Conservation (phyloP, 2,888 invertebrate genomes). For the Campoplex capitator region DNA sequence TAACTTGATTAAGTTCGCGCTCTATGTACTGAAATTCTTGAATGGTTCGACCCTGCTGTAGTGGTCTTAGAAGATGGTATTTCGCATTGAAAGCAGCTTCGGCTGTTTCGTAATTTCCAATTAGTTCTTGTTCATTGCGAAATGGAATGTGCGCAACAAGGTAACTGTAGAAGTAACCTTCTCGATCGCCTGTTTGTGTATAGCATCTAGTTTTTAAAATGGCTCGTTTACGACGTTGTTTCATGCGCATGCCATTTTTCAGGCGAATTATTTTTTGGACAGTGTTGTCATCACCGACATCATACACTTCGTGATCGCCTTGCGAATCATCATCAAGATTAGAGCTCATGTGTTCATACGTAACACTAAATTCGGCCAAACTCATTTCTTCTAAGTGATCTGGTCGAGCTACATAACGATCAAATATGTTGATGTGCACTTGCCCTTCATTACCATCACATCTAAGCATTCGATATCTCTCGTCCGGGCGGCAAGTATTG, state of each 20-base stretch:
- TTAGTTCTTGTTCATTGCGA: neutral
- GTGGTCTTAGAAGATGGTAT: neutral
- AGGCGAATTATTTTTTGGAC: neutral
- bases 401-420: conserved; percentile 56
- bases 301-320: conserved; percentile 1
- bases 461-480: conserved; percentile 76
- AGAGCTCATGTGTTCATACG: conserved; percentile 39
- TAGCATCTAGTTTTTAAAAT: neutral
- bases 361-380: conserved; percentile 62
- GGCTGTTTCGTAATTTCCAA: neutral
- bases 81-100: conserved; percentile 4
- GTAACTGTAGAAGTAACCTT: conserved; percentile 8
- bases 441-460: conserved; percentile 69
- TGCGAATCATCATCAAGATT: conserved; percentile 7
- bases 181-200: neutral
- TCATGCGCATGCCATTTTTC: conserved; percentile 5
- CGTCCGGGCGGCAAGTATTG: conserved; percentile 71
- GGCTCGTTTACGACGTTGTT: neutral
- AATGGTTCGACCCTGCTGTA: too few relatives aligned
- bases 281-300: neutral
- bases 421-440: conserved; percentile 68
- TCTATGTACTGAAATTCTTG: too few relatives aligned
- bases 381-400: conserved; percentile 55
- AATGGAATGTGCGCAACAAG: conserved; percentile 8
- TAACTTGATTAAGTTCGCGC: too few relatives aligned